phyloP scores from a whole-genome alignment of 2,113 vertebrate genomes.

The Chaetops frenatus region DNA sequence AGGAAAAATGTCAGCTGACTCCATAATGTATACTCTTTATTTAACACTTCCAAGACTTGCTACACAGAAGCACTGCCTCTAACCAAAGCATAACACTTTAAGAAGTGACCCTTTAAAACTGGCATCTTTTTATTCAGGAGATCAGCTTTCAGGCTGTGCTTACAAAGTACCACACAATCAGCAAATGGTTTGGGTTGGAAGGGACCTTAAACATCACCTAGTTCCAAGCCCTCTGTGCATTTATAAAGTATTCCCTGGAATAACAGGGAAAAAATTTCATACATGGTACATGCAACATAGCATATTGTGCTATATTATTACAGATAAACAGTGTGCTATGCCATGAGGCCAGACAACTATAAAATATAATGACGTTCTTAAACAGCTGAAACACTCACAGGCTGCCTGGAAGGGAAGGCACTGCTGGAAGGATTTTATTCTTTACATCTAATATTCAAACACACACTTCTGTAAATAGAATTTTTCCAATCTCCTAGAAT shows the following conservation, averaged over 20 bases:
- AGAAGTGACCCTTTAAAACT: background rate
- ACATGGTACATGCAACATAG: background rate
- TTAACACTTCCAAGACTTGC: background rate
- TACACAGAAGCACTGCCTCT: background rate
- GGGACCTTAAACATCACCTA: background rate
- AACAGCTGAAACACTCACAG: background rate
- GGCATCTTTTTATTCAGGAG: background rate
- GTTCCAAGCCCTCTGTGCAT: background rate
- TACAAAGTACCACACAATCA: background rate
- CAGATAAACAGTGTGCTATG: background rate
- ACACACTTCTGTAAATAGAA: background rate
- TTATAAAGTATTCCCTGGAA: background rate
- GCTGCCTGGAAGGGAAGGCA: background rate
- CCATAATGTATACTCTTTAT: rapidly evolving
- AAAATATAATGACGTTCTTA: background rate
- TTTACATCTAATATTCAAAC: background rate
- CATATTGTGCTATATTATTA: background rate
- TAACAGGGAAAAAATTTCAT: background rate
- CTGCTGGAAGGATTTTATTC: background rate
- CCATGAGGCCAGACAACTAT: background rate
- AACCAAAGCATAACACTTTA: background rate
- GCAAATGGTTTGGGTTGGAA: background rate
- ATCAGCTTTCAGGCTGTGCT: background rate
- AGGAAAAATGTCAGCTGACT: background rate
- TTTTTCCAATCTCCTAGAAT: background rate